Evolutionary conservation across 2,888 invertebrate genomes (phyloP).

Genomic region (Thecocarcelia acutangulata): DNA sequence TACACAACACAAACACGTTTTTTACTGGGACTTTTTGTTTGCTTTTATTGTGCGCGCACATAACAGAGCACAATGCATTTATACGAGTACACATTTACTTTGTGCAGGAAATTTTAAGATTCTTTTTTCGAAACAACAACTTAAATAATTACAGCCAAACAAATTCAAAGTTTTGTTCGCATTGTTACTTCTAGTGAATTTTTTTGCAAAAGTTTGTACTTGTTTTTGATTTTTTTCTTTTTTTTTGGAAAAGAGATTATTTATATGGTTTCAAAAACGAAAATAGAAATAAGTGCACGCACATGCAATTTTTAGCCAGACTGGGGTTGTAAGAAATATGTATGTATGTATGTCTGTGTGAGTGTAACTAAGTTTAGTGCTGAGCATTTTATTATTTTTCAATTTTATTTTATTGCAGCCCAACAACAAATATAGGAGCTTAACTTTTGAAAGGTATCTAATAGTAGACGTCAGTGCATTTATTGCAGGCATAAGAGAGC

Average conservation of each 20-base stretch:
- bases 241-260: too few relatives aligned
- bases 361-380: too few relatives aligned
- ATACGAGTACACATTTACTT: background rate
- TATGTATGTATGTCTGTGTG: too few relatives aligned
- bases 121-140: slow-evolving; percentile 53
- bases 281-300: too few relatives aligned
- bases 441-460: slow-evolving; percentile 9
- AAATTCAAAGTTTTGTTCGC: slow-evolving; percentile 64
- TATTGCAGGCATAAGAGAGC: slow-evolving; percentile 20
- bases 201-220: slow-evolving; percentile 48
- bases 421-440: slow-evolving; percentile 6
- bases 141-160: slow-evolving; percentile 45
- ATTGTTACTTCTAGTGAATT: slow-evolving; percentile 47
- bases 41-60: background rate
- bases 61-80: background rate
- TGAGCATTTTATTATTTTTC: too few relatives aligned
- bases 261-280: too few relatives aligned
- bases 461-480: background rate
- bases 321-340: too few relatives aligned
- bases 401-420: too few relatives aligned
- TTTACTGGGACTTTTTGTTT: background rate
- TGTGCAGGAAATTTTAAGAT: slow-evolving; percentile 45
- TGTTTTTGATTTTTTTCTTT: slow-evolving; percentile 1
- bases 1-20: slow-evolving; percentile 43
- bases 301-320: too few relatives aligned